phyloP scores from a whole-genome alignment of 2,113 vertebrate genomes.

The Callorhinus ursinus region DNA sequence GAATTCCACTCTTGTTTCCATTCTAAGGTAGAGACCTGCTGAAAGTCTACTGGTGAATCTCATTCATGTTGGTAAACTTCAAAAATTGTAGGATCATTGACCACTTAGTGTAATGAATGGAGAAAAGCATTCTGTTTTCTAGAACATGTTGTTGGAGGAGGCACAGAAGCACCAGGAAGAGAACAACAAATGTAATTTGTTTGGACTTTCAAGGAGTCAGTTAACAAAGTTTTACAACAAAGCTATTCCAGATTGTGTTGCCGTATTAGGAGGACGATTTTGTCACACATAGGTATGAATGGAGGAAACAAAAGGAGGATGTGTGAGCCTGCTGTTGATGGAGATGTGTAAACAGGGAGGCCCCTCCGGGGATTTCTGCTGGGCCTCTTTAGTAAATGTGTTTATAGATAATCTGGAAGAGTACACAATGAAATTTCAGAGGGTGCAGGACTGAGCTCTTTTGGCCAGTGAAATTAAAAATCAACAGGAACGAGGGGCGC shows the following conservation, averaged over 20 bases:
- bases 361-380: slow-evolving; percentile 12
- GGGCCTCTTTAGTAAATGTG: slow-evolving; percentile 2
- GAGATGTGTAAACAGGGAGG: slow-evolving; percentile 4
- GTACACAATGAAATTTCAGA: neutral
- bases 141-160: neutral
- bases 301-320: slow-evolving; percentile 30
- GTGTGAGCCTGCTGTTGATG: slow-evolving; percentile 31
- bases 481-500: neutral
- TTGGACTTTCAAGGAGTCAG: slow-evolving; percentile 49
- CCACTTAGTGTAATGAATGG: neutral
- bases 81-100: neutral
- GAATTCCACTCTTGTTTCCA: slow-evolving; percentile 15
- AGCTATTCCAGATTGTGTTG: slow-evolving; percentile 43
- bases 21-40: neutral
- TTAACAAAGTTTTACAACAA: slow-evolving; percentile 60
- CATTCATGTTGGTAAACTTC: neutral
- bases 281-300: slow-evolving; percentile 25
- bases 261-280: slow-evolving; percentile 48
- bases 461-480: slow-evolving; percentile 46
- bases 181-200: slow-evolving; percentile 1
- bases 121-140: slow-evolving; percentile 36
- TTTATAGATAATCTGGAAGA: slow-evolving; percentile 57
- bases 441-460: neutral
- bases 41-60: neutral
- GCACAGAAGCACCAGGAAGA: neutral